Evolutionary conservation across 2,113 vertebrate genomes (phyloP).

Genomic region (Holacanthus passer): DNA sequence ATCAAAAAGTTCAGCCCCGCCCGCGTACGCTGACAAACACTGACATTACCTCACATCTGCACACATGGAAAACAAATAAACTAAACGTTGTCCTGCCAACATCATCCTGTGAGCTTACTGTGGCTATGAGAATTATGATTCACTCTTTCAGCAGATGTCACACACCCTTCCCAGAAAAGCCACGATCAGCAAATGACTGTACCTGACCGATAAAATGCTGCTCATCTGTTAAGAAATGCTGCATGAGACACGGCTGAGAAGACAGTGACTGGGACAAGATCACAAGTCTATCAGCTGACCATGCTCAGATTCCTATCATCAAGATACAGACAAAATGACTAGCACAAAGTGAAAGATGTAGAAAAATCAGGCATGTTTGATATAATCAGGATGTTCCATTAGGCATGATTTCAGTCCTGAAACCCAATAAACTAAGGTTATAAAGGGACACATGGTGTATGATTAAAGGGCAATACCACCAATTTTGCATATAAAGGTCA

Average conservation of each 20-base stretch:
- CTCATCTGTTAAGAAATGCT: slow-evolving; percentile 3
- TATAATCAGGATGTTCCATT: too few relatives aligned
- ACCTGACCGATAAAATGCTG: slow-evolving; percentile 2
- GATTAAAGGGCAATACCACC: not conserved
- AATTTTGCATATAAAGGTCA: not conserved
- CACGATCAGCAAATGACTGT: slow-evolving; percentile 7
- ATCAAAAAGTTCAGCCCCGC: slow-evolving; percentile 1
- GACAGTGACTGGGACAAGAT: not conserved
- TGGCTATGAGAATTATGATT: not conserved
- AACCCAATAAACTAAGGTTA: not conserved
- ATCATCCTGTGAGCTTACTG: not conserved
- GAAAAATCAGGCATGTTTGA: not conserved
- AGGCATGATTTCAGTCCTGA: not conserved
- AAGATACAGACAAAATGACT: not conserved
- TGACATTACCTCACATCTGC: not conserved
- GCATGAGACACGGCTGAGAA: not conserved
- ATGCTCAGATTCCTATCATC: not conserved
- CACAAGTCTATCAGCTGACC: not conserved
- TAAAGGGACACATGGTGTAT: not conserved
- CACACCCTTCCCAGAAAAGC: slow-evolving; percentile 34
- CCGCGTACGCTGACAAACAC: not conserved
- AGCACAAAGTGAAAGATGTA: not conserved
- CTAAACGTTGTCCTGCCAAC: not conserved
- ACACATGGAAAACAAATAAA: slow-evolving; percentile 15
- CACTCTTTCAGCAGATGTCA: not conserved